Evolutionary conservation across 2,888 invertebrate species (phyloP).

Genomic region (Stenolophus ochropezus): DNA sequence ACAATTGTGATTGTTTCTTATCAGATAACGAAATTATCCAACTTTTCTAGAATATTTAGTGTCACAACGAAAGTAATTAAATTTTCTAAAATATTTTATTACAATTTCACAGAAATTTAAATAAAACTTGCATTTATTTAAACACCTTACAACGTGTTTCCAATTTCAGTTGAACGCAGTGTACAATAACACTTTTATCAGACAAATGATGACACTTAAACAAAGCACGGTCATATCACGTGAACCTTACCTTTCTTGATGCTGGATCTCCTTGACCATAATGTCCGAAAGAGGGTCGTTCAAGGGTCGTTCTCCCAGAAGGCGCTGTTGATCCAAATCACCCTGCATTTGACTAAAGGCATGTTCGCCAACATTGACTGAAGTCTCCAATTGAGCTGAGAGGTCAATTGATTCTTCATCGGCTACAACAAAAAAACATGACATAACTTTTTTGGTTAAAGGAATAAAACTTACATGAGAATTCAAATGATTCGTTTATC

Average conservation of each 20-base stretch:
- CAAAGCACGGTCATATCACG: neutral
- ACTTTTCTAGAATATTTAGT: too few species aligned
- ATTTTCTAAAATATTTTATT: too few species aligned
- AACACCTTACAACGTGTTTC: too few species aligned
- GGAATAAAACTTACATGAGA: constrained; percentile 67
- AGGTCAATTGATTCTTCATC: constrained; percentile 84
- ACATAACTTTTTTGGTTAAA: too few species aligned
- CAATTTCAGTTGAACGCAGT: too few species aligned
- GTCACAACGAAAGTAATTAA: too few species aligned
- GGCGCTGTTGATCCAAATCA: constrained; percentile 90
- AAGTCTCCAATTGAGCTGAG: constrained; percentile 78
- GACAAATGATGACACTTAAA: too few species aligned
- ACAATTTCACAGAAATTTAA: too few species aligned
- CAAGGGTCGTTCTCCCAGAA: constrained; percentile 81
- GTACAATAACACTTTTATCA: too few species aligned
- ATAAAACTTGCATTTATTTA: too few species aligned
- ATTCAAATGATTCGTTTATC: constrained; percentile 72
- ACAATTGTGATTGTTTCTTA: too few species aligned
- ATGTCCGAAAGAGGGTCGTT: constrained; percentile 81
- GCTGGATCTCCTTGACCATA: constrained; percentile 83
- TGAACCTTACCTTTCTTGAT: constrained; percentile 85
- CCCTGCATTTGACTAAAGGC: constrained; percentile 90
- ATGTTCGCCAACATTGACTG: constrained; percentile 80
- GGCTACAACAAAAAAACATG: constrained; percentile 71
- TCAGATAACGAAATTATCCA: too few species aligned